Conservation (phyloP, 1,140 invertebrate genomes). For the Neomicropteryx cornuta region DNA sequence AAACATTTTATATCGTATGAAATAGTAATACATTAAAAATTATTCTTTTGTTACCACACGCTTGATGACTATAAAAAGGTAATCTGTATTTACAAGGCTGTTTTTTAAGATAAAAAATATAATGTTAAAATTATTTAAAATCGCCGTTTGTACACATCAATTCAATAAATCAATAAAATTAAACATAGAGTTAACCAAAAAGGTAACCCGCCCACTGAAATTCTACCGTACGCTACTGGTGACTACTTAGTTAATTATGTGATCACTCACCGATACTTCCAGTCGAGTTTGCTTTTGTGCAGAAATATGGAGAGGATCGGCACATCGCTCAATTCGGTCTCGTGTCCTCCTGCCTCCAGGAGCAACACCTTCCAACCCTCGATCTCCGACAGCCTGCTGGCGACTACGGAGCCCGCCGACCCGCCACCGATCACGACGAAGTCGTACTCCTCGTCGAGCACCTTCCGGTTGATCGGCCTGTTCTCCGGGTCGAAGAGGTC, state of each 20-base stretch:
- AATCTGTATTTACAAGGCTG: too few relatives aligned
- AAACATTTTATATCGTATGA: too few relatives aligned
- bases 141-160: too few relatives aligned
- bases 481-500: constrained; percentile 78
- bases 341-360: constrained; percentile 79
- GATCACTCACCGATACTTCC: constrained; percentile 67
- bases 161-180: too few relatives aligned
- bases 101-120: too few relatives aligned
- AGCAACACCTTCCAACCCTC: constrained; percentile 68
- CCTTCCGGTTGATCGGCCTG: constrained; percentile 55
- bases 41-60: too few relatives aligned
- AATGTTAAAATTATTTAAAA: too few relatives aligned
- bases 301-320: constrained; percentile 74
- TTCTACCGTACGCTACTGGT: too few relatives aligned
- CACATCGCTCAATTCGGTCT: constrained; percentile 72
- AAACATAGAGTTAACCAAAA: too few relatives aligned
- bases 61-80: too few relatives aligned
- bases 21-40: too few relatives aligned
- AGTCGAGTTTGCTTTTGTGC: constrained; percentile 84
- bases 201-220: too few relatives aligned
- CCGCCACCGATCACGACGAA: constrained; percentile 74
- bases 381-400: constrained; percentile 71
- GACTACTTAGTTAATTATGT: constrained; percentile 3
- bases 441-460: constrained; percentile 59
- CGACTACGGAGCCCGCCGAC: constrained; percentile 78